Conservation (phyloP, 2,888 invertebrate genomes). For the Ophion slaviceki region DNA sequence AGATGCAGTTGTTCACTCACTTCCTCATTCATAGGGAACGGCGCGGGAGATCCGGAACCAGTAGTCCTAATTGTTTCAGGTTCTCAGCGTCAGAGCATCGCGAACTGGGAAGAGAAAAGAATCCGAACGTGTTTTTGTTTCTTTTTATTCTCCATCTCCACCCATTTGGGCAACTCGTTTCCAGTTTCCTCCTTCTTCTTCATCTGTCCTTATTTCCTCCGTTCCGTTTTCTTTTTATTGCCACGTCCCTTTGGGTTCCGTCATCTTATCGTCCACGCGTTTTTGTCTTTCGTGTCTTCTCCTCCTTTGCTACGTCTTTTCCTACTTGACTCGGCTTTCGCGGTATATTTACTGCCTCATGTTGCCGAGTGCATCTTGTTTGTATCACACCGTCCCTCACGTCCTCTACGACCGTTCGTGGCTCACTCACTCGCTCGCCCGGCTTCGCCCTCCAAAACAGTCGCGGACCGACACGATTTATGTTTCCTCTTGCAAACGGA, state of each 20-base stretch:
- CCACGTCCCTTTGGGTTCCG: slow-evolving; percentile 28
- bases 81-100: slow-evolving; percentile 4
- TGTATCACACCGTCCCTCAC: slow-evolving; percentile 77
- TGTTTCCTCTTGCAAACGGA: slow-evolving; percentile 80
- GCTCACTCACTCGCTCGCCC: slow-evolving; percentile 67
- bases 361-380: slow-evolving; percentile 80
- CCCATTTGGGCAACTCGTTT: slow-evolving; percentile 6
- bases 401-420: slow-evolving; percentile 54
- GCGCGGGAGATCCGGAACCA: too few species aligned
- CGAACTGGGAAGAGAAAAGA: slow-evolving; percentile 3
- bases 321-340: slow-evolving; percentile 49
- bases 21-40: too few species aligned
- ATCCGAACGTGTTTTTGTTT: slow-evolving; percentile 17
- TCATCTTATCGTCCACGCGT: slow-evolving; percentile 48
- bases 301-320: slow-evolving; percentile 31
- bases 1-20: too few species aligned
- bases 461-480: slow-evolving; percentile 78
- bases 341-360: slow-evolving; percentile 78
- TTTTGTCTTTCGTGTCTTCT: slow-evolving; percentile 44
- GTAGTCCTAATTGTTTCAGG: background rate
- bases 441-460: slow-evolving; percentile 78
- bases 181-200: slow-evolving; percentile 50
- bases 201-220: slow-evolving; percentile 44
- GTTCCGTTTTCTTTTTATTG: slow-evolving; percentile 30
- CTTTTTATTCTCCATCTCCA: slow-evolving; percentile 2